A percentile compares a stretch with the other conserved stretches of the same genome.
These are phyloP conservation scores for Suncus etruscus DNA, from an alignment of 2,113 vertebrate species.

Conservation along the genomic window DNA sequence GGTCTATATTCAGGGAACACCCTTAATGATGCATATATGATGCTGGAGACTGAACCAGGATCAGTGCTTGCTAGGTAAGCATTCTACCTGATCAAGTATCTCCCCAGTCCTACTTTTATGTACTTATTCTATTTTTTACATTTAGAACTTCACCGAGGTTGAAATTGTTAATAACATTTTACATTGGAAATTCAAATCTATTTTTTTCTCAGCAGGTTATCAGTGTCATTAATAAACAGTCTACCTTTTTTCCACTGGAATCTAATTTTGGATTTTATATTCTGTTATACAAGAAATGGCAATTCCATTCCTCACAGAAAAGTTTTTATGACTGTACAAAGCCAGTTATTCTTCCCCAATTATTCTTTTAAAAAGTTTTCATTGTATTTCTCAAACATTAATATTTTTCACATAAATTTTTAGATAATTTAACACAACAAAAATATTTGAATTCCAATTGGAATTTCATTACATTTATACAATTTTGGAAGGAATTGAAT, in stretches of 20 bases:
- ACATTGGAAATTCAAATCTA: background rate
- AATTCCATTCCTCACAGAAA: background rate
- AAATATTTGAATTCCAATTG: constrained; percentile 36
- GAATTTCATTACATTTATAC: constrained; percentile 47
- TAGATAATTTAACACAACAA: constrained; percentile 49
- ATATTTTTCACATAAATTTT: constrained; percentile 46
- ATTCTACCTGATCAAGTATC: too few relatives aligned
- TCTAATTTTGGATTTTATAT: constrained; percentile 21
- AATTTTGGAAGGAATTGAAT: constrained; percentile 40
- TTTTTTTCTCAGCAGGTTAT: constrained; percentile 50
- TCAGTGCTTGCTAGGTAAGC: too few relatives aligned
- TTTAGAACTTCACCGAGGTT: constrained; percentile 9
- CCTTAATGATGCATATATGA: too few relatives aligned
- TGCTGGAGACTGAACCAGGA: too few relatives aligned
- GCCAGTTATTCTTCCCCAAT: background rate
- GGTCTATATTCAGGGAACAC: too few relatives aligned
- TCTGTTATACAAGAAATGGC: background rate
- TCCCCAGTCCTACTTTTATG: too few relatives aligned
- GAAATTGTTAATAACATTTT: background rate
- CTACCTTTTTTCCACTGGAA: background rate
- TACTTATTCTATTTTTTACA: background rate
- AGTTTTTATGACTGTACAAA: constrained; percentile 18
- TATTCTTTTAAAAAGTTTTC: constrained; percentile 30
- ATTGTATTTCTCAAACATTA: constrained; percentile 12
- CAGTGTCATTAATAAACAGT: constrained; percentile 24